Evolutionary conservation across 2,888 invertebrate species (phyloP).

Genomic region (Zygaena filipendulae): DNA sequence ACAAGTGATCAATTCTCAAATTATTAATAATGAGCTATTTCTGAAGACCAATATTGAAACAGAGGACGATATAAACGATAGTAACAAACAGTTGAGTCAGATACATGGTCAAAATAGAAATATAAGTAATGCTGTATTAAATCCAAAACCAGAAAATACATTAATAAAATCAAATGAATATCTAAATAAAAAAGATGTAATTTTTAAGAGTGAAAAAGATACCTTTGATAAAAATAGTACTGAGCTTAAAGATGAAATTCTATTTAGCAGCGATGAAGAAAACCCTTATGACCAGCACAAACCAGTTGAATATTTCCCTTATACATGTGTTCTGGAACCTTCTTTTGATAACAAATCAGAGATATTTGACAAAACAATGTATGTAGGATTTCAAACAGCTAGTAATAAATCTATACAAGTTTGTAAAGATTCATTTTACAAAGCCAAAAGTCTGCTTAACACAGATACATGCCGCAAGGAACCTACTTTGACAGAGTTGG

Average conservation of each 20-base stretch:
- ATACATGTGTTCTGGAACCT: conserved; percentile 41
- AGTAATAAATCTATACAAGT: conserved; percentile 50
- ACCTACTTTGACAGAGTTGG: conserved; percentile 26
- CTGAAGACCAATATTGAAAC: conserved; percentile 11
- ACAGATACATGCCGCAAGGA: conserved; percentile 16
- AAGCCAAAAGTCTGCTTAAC: conserved; percentile 36
- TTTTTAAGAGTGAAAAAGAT: conserved; percentile 3
- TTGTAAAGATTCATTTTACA: conserved; percentile 33
- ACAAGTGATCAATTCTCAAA: conserved; percentile 40
- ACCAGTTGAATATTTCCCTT: conserved; percentile 32
- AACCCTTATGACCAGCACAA: conserved; percentile 23
- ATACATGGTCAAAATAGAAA: conserved; percentile 21
- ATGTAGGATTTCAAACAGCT: conserved; percentile 53
- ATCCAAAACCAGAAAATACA: neutral
- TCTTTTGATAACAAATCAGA: conserved; percentile 31
- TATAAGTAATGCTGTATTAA: conserved; percentile 12
- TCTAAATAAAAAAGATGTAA: conserved; percentile 10
- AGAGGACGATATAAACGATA: conserved; percentile 15
- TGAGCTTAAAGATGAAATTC: conserved; percentile 39
- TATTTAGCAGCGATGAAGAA: conserved; percentile 58
- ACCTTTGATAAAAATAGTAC: conserved; percentile 7
- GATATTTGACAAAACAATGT: conserved; percentile 39
- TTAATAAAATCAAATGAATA: no score
- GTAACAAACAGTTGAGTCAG: conserved; percentile 17
- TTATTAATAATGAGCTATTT: conserved; percentile 29